Conservation (phyloP, 2,888 invertebrate genomes). For the Meloe dianella region DNA sequence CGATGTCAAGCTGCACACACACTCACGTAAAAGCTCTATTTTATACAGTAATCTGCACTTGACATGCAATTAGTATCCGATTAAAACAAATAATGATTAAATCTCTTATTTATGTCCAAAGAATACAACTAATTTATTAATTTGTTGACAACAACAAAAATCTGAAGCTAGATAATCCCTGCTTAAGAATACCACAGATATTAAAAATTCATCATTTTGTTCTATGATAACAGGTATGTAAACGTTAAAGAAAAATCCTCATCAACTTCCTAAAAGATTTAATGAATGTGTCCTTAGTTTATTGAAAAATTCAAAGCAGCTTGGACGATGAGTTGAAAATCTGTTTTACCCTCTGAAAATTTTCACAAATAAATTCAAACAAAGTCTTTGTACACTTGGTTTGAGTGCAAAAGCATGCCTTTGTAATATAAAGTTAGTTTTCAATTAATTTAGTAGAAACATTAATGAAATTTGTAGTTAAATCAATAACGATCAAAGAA, state of each 20-base stretch:
- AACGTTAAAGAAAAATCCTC: neutral
- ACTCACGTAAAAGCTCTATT: too few relatives aligned
- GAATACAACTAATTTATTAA: too few relatives aligned
- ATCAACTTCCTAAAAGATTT: neutral
- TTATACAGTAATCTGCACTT: too few relatives aligned
- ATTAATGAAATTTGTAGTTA: too few relatives aligned
- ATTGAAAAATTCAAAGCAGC: neutral
- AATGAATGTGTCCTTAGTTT: neutral
- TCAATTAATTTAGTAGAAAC: neutral
- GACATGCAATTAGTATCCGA: too few relatives aligned
- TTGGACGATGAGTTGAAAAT: neutral
- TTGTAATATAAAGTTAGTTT: neutral
- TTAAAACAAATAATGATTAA: too few relatives aligned
- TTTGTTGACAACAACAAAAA: too few relatives aligned
- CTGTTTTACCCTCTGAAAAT: neutral
- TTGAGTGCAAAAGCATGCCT: neutral
- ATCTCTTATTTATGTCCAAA: too few relatives aligned
- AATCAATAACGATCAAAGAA: too few relatives aligned
- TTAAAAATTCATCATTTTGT: neutral
- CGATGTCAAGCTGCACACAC: too few relatives aligned
- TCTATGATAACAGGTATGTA: neutral
- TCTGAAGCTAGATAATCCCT: neutral
- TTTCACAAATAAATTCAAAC: neutral
- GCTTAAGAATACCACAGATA: neutral
- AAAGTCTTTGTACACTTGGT: neutral